Evolutionary conservation across 2,113 vertebrate species (phyloP), one percentile per base, ranked within the genome.

Genomic region (Misgurnus mizolepis): DNA sequence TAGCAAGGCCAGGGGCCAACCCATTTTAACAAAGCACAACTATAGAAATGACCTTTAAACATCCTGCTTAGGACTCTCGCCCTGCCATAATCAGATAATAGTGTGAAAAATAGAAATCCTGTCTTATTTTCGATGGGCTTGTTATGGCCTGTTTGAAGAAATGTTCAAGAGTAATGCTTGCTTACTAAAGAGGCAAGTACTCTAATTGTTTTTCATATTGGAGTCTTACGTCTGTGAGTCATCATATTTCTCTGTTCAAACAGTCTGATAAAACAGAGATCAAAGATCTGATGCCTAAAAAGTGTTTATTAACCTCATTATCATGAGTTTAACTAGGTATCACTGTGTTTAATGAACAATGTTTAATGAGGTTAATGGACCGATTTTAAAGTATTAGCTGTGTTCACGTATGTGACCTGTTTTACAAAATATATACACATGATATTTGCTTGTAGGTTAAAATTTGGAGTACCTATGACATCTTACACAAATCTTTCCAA

Each of bases 401-500:
- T 1, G 45, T 47, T 3, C 45, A 47, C 4, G 45, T 1, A 47
- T 47, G 45, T 47, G 8, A 9, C 45, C 45, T 47, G 45, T 47
- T 47, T 6, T 10, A 12, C 11, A 53, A 14, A 14, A 53, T 14
- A 12, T 0, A 39, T 27, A 34, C 27, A 34, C 27, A 34, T 34
- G 27, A 34, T 34, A 34, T 3, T 34, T 34, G 27, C 27, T 34
- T 34, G 27, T 34, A 34, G 27, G 27, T 34, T 34, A 22, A 22
- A 22, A 34, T 34, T 34, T 34, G 27, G 27, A 34, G 27, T 34
- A 34, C 27, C 3, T 34, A 2, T 34, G 27, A 75, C 72, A 34
- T n/a, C 7, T 49, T 49, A 62, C 8, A 62, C 43, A 75, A 64
- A 64, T 11, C 72, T 74, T 40, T 75, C 58, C 1, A 9, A 64